A percentile compares a stretch with the other conserved stretches of the same genome.
phyloP scores from a whole-genome alignment of 92 coral and sea anemone genomes.

The Epizoanthus ramosus region DNA sequence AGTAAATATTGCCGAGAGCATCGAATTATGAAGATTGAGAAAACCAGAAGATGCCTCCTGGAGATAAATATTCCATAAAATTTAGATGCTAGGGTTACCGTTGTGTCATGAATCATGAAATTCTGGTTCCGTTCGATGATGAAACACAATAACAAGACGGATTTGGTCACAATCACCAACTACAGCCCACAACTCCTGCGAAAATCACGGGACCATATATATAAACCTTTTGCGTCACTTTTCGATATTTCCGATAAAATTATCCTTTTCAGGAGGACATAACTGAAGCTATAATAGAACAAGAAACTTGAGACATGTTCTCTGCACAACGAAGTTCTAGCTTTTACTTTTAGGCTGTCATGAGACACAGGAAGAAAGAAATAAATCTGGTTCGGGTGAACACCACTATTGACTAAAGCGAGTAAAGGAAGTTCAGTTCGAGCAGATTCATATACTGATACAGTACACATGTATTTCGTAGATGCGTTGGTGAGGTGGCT shows the following conservation, averaged over 20 bases:
- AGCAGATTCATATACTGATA: no score
- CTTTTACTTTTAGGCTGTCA: no score
- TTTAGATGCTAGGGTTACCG: neutral
- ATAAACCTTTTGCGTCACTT: conserved; percentile 9
- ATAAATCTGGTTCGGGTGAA: no score
- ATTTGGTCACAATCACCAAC: no score
- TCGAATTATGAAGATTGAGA: no score
- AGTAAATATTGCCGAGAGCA: conserved; percentile 6
- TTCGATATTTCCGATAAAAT: neutral
- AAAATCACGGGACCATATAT: neutral
- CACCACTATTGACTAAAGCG: no score
- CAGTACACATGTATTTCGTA: neutral
- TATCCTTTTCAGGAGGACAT: neutral
- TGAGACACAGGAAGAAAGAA: no score
- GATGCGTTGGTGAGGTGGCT: neutral
- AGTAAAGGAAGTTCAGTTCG: no score
- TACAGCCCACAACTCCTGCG: no score
- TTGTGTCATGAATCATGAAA: no score
- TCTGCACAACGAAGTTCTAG: neutral
- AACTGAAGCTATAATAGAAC: neutral
- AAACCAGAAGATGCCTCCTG: conserved; percentile 3
- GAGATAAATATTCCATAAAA: neutral
- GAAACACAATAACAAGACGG: no score
- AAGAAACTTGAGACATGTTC: neutral
- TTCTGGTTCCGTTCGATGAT: no score